Evolutionary conservation across 2,888 invertebrate genomes (phyloP).

Genomic region (Dastarcus helophoroides): DNA sequence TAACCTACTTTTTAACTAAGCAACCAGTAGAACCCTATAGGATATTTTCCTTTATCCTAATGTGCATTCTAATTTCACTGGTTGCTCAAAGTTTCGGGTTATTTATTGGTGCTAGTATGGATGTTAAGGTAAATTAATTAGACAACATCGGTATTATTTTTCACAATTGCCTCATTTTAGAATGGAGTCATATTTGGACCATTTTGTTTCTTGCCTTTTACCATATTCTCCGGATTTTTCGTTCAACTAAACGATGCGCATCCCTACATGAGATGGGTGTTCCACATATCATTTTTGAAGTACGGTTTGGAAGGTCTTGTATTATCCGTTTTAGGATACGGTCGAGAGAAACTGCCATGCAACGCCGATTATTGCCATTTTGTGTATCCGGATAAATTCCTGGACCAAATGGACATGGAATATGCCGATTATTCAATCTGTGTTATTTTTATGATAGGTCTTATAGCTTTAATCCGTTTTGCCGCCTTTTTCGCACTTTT

Average conservation of each 20-base stretch:
- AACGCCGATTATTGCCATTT: slow-evolving; percentile 66
- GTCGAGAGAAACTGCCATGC: slow-evolving; percentile 63
- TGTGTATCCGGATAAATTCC: slow-evolving; percentile 54
- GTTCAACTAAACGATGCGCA: slow-evolving; percentile 75
- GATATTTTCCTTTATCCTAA: slow-evolving; percentile 57
- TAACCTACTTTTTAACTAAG: slow-evolving; percentile 77
- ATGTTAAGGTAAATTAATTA: slow-evolving; percentile 50
- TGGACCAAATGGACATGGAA: slow-evolving; percentile 62
- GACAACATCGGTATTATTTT: not conserved
- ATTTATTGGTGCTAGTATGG: slow-evolving; percentile 71
- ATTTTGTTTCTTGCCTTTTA: slow-evolving; percentile 74
- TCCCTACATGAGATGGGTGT: slow-evolving; percentile 66
- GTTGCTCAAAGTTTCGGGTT: slow-evolving; percentile 81
- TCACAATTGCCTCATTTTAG: slow-evolving; percentile 42
- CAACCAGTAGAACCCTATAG: slow-evolving; percentile 66
- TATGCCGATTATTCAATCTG: slow-evolving; percentile 55
- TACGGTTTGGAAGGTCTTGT: slow-evolving; percentile 80
- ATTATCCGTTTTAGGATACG: slow-evolving; percentile 71
- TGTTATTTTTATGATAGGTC: slow-evolving; percentile 49
- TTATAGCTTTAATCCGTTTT: slow-evolving; percentile 52
- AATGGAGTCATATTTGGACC: slow-evolving; percentile 85
- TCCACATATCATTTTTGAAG: slow-evolving; percentile 78
- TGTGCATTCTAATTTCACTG: slow-evolving; percentile 65
- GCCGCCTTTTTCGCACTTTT: slow-evolving; percentile 57
- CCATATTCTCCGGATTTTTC: slow-evolving; percentile 89